Percentiles rank a stretch among this genome's conserved stretches.
phyloP scores from a whole-genome alignment of 2,797 vertebrate species.

The Melopsittacus undulatus region DNA sequence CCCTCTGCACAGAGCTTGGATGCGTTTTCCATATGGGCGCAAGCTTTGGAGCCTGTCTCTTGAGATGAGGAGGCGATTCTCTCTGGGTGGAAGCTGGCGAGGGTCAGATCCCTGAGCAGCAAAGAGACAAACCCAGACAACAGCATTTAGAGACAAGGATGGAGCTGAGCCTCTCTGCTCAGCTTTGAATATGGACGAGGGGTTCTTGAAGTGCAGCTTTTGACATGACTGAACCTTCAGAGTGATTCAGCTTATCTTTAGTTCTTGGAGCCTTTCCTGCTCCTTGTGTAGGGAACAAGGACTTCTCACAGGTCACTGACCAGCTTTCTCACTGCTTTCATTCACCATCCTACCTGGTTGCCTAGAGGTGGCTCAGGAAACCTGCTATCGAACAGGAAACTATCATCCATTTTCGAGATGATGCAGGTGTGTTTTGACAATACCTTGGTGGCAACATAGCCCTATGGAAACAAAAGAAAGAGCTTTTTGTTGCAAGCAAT shows the following conservation, averaged over 20 bases:
- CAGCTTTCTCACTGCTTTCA: background rate
- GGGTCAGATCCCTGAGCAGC: background rate
- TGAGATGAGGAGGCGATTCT: background rate
- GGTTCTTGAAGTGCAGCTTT: background rate
- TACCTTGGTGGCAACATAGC: background rate
- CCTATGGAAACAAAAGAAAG: background rate
- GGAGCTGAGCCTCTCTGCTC: rapidly evolving
- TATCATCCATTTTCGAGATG: background rate
- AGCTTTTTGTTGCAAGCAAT: background rate
- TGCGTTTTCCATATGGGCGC: rapidly evolving
- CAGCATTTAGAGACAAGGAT: background rate
- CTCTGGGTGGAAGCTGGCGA: background rate
- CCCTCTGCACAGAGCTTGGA: background rate
- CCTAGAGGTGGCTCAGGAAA: background rate
- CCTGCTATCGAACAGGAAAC: background rate
- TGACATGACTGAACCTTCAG: background rate
- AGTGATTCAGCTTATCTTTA: background rate
- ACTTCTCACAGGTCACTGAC: background rate
- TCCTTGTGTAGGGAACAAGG: rapidly evolving
- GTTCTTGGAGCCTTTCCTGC: background rate
- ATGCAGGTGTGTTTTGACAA: constrained; percentile 13
- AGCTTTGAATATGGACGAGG: background rate
- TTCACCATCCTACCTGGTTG: background rate
- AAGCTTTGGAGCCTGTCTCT: background rate
- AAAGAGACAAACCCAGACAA: background rate